phyloP scores from a whole-genome alignment of 2,888 invertebrate genomes.

The Cremastinae sp. region DNA sequence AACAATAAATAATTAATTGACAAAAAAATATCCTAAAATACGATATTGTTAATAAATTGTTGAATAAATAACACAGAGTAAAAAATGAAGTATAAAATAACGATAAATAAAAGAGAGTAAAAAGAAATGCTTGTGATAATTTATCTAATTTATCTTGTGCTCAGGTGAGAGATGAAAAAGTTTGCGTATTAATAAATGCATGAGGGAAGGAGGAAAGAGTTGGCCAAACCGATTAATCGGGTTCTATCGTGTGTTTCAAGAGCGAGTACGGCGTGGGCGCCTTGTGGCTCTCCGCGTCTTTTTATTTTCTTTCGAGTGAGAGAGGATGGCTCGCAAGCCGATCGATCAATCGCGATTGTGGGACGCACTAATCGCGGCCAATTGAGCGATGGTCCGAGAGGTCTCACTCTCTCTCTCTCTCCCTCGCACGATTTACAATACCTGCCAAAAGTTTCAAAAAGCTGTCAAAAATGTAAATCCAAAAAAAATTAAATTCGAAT shows the following conservation, averaged over 20 bases:
- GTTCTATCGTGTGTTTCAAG: too few relatives aligned
- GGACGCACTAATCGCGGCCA: slow-evolving; percentile 60
- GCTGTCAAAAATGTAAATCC: neutral
- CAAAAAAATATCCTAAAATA: too few relatives aligned
- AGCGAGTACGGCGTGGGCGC: slow-evolving; percentile 53
- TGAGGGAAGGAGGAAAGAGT: neutral
- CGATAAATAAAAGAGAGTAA: neutral
- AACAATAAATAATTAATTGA: too few relatives aligned
- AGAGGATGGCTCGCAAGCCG: slow-evolving; percentile 52
- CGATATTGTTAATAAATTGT: too few relatives aligned
- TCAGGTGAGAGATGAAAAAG: too few relatives aligned
- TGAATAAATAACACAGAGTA: too few relatives aligned
- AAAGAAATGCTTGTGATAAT: neutral
- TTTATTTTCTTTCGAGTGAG: slow-evolving; percentile 6
- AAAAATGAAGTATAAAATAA: neutral
- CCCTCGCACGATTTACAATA: neutral
- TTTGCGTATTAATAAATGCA: neutral
- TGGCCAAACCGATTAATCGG: slow-evolving; percentile 48
- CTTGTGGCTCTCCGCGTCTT: slow-evolving; percentile 12
- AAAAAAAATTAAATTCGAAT: too few relatives aligned
- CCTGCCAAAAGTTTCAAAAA: neutral
- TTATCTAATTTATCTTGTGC: neutral
- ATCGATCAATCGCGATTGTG: slow-evolving; percentile 61
- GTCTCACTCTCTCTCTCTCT: slow-evolving; percentile 12
- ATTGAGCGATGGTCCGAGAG: slow-evolving; percentile 53